These are phyloP conservation scores for Phacellophora camtschatica DNA, from an alignment of 30 jellyfish, hydroid and myxozoan species.

Conservation along the genomic window DNA sequence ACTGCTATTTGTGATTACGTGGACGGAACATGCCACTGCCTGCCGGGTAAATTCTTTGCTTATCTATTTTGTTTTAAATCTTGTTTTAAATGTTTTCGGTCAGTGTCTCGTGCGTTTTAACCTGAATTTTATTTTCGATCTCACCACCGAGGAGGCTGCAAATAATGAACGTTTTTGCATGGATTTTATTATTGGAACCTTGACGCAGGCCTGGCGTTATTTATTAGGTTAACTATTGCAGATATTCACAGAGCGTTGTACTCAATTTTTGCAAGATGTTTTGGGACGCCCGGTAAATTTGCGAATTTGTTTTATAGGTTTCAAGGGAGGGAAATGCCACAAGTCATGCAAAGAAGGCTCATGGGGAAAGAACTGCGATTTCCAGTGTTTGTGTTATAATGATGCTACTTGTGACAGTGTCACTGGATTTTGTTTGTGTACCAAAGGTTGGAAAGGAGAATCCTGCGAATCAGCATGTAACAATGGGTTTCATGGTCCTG, in stretches of 20 bases:
- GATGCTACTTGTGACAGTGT: conserved; percentile 75
- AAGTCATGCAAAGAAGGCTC: conserved; percentile 55
- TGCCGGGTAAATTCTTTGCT: conserved; percentile 58
- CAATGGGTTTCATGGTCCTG: conserved; percentile 61
- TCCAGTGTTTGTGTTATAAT: conserved; percentile 71
- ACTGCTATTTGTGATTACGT: conserved; percentile 67
- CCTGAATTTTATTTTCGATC: too few species aligned
- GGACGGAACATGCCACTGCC: conserved; percentile 81
- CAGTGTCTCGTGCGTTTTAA: too few species aligned
- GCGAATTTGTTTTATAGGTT: conserved; percentile 22
- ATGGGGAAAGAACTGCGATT: conserved; percentile 88
- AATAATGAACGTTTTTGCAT: too few species aligned
- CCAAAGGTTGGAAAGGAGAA: conserved; percentile 78
- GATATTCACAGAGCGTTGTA: too few species aligned
- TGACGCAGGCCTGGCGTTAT: too few species aligned
- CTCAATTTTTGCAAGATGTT: too few species aligned
- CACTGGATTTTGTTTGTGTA: conserved; percentile 81
- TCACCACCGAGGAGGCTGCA: too few species aligned
- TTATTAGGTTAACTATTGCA: too few species aligned
- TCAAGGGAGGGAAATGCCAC: conserved; percentile 69
- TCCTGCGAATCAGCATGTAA: conserved; percentile 71
- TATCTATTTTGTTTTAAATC: neutral
- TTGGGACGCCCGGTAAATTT: too few species aligned
- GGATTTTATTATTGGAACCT: too few species aligned
- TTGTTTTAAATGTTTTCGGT: too few species aligned